Evolutionary conservation across 2,113 vertebrate genomes (phyloP).

Genomic region (Mormyrus lacerda): DNA sequence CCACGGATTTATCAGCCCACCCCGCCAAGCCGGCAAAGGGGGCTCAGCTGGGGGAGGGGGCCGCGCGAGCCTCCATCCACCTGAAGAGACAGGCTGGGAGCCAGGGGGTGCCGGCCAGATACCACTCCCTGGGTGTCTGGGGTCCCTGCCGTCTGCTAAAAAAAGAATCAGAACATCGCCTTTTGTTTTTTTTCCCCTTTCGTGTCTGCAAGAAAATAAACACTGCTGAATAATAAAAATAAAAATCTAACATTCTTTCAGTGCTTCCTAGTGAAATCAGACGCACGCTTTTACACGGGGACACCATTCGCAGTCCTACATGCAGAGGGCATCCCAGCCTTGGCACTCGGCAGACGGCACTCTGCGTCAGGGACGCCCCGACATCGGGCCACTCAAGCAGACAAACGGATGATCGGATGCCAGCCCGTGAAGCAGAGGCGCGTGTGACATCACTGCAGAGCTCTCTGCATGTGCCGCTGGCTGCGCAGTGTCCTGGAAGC

Average conservation of each 20-base stretch:
- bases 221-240: neutral
- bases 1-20: neutral
- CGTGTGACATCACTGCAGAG: neutral
- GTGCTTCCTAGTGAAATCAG: neutral
- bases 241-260: neutral
- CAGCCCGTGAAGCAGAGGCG: neutral
- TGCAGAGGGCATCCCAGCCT: neutral
- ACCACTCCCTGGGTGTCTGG: neutral
- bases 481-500: neutral
- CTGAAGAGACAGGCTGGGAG: neutral
- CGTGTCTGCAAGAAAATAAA: neutral
- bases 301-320: neutral
- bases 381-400: neutral
- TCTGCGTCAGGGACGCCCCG: neutral
- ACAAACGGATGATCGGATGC: neutral
- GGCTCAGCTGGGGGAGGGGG: neutral
- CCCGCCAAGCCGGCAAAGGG: neutral
- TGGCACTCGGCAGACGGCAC: neutral
- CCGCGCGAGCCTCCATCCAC: neutral
- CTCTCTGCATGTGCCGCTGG: neutral
- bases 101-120: too few species aligned
- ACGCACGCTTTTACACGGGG: neutral
- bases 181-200: neutral
- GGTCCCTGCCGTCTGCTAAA: neutral
- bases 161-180: neutral